phyloP scores from a whole-genome alignment of 2,113 vertebrate species.

The Phocoena phocoena region DNA sequence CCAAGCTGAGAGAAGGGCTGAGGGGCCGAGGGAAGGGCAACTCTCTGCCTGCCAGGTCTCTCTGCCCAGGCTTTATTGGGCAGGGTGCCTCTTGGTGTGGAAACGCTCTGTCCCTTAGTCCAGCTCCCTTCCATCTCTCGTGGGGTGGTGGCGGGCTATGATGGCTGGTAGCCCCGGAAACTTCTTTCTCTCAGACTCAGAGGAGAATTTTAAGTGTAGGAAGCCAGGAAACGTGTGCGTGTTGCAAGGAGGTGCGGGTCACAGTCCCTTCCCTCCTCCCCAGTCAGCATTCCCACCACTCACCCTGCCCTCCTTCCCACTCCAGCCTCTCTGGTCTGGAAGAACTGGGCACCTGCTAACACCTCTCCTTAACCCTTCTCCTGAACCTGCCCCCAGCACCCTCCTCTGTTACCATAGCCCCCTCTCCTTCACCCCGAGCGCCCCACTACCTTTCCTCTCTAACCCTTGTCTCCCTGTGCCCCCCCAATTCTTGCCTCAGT shows the following conservation, averaged over 20 bases:
- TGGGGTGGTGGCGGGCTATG: not conserved
- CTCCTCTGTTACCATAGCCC: not conserved
- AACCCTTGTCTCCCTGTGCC: not conserved
- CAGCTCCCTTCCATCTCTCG: not conserved
- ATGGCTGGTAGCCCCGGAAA: not conserved
- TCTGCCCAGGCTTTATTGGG: not conserved
- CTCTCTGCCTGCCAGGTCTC: not conserved
- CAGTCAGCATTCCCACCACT: not conserved
- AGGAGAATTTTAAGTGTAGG: not conserved
- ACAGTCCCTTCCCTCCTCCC: not conserved
- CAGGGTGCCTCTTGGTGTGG: not conserved
- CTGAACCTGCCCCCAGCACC: not conserved
- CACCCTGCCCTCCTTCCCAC: too few species aligned
- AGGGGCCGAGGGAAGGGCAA: not conserved
- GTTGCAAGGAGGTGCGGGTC: not conserved
- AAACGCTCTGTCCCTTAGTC: not conserved
- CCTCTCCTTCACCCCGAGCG: not conserved
- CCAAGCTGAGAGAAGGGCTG: not conserved
- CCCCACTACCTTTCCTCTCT: not conserved
- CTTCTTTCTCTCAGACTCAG: not conserved
- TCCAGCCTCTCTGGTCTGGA: not conserved
- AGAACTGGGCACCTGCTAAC: not conserved
- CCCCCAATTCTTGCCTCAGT: not conserved
- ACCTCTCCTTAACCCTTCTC: not conserved
- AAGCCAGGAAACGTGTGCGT: not conserved